phyloP scores from a whole-genome alignment of 2,888 invertebrate genomes.

The Hymenopus coronatus region DNA sequence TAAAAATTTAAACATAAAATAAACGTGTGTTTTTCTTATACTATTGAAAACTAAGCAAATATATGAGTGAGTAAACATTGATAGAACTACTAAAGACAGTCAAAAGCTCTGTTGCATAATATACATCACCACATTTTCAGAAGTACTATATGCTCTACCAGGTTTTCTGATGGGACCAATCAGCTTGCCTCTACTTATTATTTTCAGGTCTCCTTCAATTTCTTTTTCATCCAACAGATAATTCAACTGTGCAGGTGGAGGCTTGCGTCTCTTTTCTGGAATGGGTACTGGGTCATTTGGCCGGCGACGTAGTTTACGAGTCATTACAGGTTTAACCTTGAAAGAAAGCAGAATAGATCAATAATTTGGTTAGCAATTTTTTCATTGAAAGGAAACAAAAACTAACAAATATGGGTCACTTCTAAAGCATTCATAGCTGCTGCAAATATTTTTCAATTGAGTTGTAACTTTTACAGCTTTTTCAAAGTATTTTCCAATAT shows the following conservation, averaged over 20 bases:
- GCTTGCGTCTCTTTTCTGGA: slow-evolving; percentile 78
- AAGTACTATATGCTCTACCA: slow-evolving; percentile 41
- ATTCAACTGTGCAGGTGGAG: slow-evolving; percentile 80
- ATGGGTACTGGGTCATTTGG: slow-evolving; percentile 92
- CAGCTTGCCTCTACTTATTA: slow-evolving; percentile 61
- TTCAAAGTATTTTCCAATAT: too few relatives aligned
- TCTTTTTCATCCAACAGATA: slow-evolving; percentile 86
- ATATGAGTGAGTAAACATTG: background rate
- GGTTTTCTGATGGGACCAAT: slow-evolving; percentile 53
- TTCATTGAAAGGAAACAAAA: too few relatives aligned
- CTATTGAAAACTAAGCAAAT: background rate
- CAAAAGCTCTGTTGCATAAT: background rate
- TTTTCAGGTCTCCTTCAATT: slow-evolving; percentile 80
- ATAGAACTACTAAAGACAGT: background rate
- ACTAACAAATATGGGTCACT: too few relatives aligned
- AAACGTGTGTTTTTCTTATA: too few relatives aligned
- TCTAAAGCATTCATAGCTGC: too few relatives aligned
- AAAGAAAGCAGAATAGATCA: background rate
- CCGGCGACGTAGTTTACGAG: slow-evolving; percentile 83
- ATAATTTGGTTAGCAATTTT: too few relatives aligned
- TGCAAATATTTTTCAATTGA: too few relatives aligned
- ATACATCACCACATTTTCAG: background rate
- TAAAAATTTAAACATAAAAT: too few relatives aligned
- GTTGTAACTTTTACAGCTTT: too few relatives aligned
- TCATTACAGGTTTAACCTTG: slow-evolving; percentile 91